Percentiles rank a stretch among this genome's conserved stretches.
Evolutionary conservation across 2,888 invertebrate species (phyloP).

Genomic region (Pterostichus madidus): DNA sequence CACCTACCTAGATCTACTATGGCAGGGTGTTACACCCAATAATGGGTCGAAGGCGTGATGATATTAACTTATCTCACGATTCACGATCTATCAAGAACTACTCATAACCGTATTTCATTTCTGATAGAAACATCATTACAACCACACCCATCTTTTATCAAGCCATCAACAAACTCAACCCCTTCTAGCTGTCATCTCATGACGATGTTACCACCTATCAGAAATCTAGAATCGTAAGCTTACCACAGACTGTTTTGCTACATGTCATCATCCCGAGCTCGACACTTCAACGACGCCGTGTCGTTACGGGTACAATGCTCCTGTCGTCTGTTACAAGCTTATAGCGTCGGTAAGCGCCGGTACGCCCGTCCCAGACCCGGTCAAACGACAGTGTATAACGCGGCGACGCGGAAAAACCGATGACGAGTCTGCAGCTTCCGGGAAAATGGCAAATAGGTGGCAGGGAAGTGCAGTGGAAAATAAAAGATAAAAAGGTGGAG

Average conservation of each 20-base stretch:
- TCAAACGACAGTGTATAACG: background rate
- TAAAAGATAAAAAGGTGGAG: background rate
- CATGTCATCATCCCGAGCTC: too few species aligned
- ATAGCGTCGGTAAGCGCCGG: background rate
- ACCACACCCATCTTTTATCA: background rate
- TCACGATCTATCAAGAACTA: background rate
- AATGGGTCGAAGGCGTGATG: too few species aligned
- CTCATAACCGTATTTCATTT: background rate
- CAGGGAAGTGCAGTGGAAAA: background rate
- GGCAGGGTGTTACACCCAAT: too few species aligned
- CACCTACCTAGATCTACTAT: too few species aligned
- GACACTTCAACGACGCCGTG: too few species aligned
- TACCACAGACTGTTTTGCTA: too few species aligned
- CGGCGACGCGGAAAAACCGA: constrained; percentile 38
- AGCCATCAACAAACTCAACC: background rate
- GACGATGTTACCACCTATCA: too few species aligned
- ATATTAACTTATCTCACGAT: too few species aligned
- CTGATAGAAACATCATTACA: constrained; percentile 3
- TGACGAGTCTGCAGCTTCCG: constrained; percentile 19
- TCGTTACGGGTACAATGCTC: constrained; percentile 19
- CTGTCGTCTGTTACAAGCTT: background rate
- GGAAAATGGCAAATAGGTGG: background rate
- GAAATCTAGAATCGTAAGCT: too few species aligned
- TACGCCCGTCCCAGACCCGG: background rate
- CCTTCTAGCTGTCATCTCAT: background rate